These are phyloP conservation scores for Drosophila takahashii DNA, from an alignment of 1,140 invertebrate genomes.

Conservation along the genomic window DNA sequence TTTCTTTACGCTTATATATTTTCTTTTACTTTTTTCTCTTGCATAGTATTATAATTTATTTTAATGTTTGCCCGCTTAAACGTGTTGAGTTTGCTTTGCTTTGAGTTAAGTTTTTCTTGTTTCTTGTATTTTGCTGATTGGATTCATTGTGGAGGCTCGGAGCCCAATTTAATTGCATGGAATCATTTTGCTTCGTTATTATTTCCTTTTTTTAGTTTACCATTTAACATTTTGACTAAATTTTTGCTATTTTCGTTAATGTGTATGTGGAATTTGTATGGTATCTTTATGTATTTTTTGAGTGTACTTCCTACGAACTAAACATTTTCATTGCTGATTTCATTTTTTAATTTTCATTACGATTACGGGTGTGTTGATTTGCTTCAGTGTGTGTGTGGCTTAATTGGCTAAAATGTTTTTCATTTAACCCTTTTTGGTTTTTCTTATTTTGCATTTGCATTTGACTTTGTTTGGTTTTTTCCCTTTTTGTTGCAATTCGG, in stretches of 20 bases:
- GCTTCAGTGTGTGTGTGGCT: slow-evolving; percentile 57
- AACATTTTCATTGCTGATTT: slow-evolving; percentile 68
- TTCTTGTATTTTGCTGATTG: slow-evolving; percentile 24
- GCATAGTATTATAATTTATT: slow-evolving; percentile 60
- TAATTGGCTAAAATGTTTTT: slow-evolving; percentile 69
- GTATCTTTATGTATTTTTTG: slow-evolving; percentile 54
- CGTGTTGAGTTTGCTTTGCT: slow-evolving; percentile 48
- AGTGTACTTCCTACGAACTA: slow-evolving; percentile 77
- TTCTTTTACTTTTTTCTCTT: slow-evolving; percentile 47
- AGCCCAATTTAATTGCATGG: slow-evolving; percentile 49
- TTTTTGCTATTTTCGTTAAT: slow-evolving; percentile 69
- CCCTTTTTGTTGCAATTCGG: slow-evolving; percentile 46
- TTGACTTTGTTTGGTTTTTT: slow-evolving; percentile 21
- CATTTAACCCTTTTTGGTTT: slow-evolving; percentile 26
- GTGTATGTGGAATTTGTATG: slow-evolving; percentile 42
- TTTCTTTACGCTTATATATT: slow-evolving; percentile 43
- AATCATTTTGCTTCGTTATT: slow-evolving; percentile 30
- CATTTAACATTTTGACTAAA: slow-evolving; percentile 81
- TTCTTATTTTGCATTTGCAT: slow-evolving; percentile 34
- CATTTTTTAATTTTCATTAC: slow-evolving; percentile 46
- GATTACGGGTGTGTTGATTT: slow-evolving; percentile 55
- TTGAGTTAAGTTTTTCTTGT: slow-evolving; percentile 31
- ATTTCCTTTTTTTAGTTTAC: slow-evolving; percentile 59
- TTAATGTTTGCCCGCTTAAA: slow-evolving; percentile 51
- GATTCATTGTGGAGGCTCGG: slow-evolving; percentile 15